Evolutionary conservation across 2,888 invertebrate species (phyloP), one percentile per base, ranked within the genome.

Genomic region (Trissoscelio sp.): DNA sequence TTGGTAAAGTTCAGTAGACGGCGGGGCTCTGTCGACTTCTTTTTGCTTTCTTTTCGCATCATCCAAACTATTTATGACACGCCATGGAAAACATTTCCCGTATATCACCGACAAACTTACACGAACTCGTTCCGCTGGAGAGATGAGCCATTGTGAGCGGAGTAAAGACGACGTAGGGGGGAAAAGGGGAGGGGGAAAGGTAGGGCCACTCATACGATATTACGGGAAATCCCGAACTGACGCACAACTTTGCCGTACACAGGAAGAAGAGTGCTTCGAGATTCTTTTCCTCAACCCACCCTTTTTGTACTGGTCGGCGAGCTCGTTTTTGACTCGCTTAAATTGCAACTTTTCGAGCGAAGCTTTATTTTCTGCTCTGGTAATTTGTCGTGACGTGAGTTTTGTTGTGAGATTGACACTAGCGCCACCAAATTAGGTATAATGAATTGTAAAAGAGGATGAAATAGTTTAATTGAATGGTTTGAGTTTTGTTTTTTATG

Each of bases 1-100:
- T 83, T 84, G 57, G 22, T 60, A 70, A 74, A 67, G 74, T 80
- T 79, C 62, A 28, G 67, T 14, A n/a, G 51, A 67, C 66, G 55
- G 9, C 44, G 9, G 12, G 0, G 22, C 22, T n/a, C 48, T 18
- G 46, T 55, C 44, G n/a, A n/a, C 62, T 55, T 58, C 70, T 31
- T 69, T 79, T 37, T 57, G 34, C 39, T 34, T 75, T 79, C 72
- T 74, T 75, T 79, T 7, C 62, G 31, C 48, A 58, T 66, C 81
- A 69, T 80, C 81, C 79, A 67, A 82, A 85, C 87, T 89, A 88
- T 88, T 89, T 89, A 89, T 87, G 88, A 88, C 85, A 85, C 85
- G 83, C 87, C 84, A 81, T 82, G 87, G 87, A 88, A 88, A 89
- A 89, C 87, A 87, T 89, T 88, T 87, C 85, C 85, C 87, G 87